Evolutionary conservation across 2,888 invertebrate genomes (phyloP).

Genomic region (Athalia rosae): DNA sequence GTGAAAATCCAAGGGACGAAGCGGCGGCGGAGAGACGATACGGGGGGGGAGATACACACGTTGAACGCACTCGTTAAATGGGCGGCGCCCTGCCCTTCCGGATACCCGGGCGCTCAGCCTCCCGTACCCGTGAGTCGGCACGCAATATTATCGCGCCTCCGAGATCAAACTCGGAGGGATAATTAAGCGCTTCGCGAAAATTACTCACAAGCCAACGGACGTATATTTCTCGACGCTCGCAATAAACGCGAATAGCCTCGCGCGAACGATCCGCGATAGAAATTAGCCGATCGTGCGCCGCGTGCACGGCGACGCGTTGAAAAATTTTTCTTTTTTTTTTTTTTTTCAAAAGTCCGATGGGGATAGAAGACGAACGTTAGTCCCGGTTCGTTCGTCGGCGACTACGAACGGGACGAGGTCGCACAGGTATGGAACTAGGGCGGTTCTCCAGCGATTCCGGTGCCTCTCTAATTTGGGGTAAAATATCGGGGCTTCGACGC

Average conservation of each 20-base stretch:
- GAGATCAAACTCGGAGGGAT: constrained; percentile 43
- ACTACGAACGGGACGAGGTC: neutral
- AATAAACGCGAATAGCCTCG: too few relatives aligned
- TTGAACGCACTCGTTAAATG: constrained; percentile 47
- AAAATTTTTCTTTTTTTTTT: neutral
- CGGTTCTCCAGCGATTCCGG: constrained; percentile 22
- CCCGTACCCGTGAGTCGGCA: constrained; percentile 39
- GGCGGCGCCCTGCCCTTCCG: constrained; percentile 44
- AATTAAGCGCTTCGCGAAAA: constrained; percentile 45
- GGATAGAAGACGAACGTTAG: constrained; percentile 11
- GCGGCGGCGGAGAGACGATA: neutral
- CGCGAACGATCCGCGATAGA: too few relatives aligned
- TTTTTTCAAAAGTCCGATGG: neutral
- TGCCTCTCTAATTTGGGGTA: constrained; percentile 42
- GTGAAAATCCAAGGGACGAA: neutral
- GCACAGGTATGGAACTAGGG: neutral
- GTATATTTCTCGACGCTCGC: neutral
- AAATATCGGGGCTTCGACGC: constrained; percentile 34
- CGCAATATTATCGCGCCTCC: constrained; percentile 46
- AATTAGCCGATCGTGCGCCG: too few relatives aligned
- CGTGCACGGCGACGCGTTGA: too few relatives aligned
- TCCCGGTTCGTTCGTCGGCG: neutral
- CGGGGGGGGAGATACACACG: constrained; percentile 27
- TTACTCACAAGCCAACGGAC: constrained; percentile 23
- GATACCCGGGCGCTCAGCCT: constrained; percentile 27